Conservation (phyloP, 1,140 invertebrate species). For the Drosophila micromelanica region DNA sequence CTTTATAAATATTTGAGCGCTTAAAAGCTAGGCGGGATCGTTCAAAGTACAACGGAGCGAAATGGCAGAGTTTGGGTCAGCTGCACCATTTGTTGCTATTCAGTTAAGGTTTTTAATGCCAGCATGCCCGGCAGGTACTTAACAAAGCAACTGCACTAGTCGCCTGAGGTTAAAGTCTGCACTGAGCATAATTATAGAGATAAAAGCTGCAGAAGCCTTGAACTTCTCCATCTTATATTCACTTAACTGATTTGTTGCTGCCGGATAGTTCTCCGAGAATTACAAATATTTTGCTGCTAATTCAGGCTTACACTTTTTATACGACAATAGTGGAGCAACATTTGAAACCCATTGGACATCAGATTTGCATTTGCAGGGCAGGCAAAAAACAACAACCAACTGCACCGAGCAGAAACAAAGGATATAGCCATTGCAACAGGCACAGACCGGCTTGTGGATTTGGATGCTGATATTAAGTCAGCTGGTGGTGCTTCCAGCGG, state of each 20-base stretch:
- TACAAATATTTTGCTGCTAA: conserved; percentile 40
- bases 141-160: conserved; percentile 47
- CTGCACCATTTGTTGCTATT: conserved; percentile 28
- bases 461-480: conserved; percentile 11
- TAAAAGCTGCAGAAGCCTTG: conserved; percentile 27
- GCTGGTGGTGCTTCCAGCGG: conserved; percentile 37
- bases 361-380: conserved; percentile 57
- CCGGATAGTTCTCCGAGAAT: neutral
- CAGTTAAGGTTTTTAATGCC: neutral
- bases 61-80: conserved; percentile 19
- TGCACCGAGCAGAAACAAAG: conserved; percentile 17
- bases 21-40: conserved; percentile 64
- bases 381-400: conserved; percentile 45
- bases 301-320: conserved; percentile 49
- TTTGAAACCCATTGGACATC: conserved; percentile 59
- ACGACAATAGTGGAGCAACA: conserved; percentile 49
- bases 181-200: conserved; percentile 54
- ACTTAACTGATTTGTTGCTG: neutral
- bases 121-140: conserved; percentile 22
- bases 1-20: conserved; percentile 77
- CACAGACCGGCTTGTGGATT: conserved; percentile 12
- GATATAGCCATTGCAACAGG: conserved; percentile 21
- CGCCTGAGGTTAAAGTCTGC: conserved; percentile 48
- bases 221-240: neutral
- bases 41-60: conserved; percentile 22